Evolutionary conservation across 2,888 invertebrate species (phyloP), one percentile per base, ranked within the genome.

Genomic region (Mylabris sibirica): DNA sequence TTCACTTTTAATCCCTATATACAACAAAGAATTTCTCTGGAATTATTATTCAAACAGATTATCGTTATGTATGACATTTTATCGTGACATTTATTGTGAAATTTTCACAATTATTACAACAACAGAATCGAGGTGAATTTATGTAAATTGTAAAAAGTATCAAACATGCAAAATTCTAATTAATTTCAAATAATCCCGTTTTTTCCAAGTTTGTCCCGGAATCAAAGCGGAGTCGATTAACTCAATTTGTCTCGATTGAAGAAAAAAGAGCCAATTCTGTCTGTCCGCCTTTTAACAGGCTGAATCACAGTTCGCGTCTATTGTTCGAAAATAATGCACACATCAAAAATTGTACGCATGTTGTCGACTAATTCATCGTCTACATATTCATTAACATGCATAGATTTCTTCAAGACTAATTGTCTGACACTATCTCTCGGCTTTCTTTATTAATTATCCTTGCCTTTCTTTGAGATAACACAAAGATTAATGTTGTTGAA

Each of bases 381-480:
- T n/a, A 17, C 20, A 20, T 20, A 49, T 49, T 49, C 49, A 49
- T 49, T 49, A 49, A 49, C 49, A 49, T 11, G 20, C 49, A 11
- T 49, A 49, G 20, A 20, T 22, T 49, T 49, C 70, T 70, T 70
- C 34, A 35, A 35, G 63, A 66, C 72, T 74, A 74, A 74, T 74
- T 73, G 74, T 71, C 70, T 70, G 74, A 74, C 72, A 71, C 70
- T 71, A 71, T 73, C 74, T 73, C 74, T 72, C 70, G 67, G 67
- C 68, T 72, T 70, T 44, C 44, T 71, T 71, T 74, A 74, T 74
- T 74, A 74, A 74, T 74, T 74, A 71, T 70, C 68, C 62, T 69
- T 69, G 49, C 60, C 53, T 70, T 68, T 67, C 65, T 35, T 70
- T 70, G 66, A 71, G 72, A 74, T 72, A 72, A 70, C 70, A 63